Evolutionary conservation across 1,140 invertebrate genomes (phyloP).

Genomic region (Sarcophaga peregrina): DNA sequence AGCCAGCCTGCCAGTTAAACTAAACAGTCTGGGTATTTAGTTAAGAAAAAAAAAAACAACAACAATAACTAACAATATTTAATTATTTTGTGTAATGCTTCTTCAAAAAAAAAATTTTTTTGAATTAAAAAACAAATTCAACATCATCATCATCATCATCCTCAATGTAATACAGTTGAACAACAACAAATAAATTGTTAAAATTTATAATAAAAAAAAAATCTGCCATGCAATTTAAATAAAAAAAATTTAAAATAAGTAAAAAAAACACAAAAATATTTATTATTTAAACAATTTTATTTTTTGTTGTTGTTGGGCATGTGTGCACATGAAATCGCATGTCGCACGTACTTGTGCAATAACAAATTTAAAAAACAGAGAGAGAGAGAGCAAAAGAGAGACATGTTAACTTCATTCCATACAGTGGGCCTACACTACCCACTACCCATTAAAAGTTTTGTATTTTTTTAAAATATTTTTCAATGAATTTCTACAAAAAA

Average conservation of each 20-base stretch:
- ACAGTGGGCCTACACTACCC: neutral
- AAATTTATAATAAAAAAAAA: neutral
- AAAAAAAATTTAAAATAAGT: no score
- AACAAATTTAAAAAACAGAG: neutral
- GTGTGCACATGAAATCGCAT: constrained; percentile 28
- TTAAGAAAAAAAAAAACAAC: neutral
- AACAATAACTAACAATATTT: constrained; percentile 4
- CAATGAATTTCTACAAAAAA: no score
- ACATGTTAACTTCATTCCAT: neutral
- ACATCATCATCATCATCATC: no score
- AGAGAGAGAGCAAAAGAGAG: neutral
- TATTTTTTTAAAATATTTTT: neutral
- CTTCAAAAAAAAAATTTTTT: no score
- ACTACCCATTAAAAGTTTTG: neutral
- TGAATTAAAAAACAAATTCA: no score
- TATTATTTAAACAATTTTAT: constrained; percentile 10
- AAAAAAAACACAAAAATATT: no score
- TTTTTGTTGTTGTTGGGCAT: neutral
- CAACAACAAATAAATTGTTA: no score
- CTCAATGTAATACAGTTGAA: no score
- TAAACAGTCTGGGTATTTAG: no score
- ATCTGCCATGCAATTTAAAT: constrained; percentile 26
- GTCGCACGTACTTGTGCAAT: constrained; percentile 38
- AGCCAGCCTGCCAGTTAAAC: no score
- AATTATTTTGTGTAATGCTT: neutral